These are phyloP conservation scores for Isichthys henryi DNA, from an alignment of 2,113 vertebrate species.

Conservation along the genomic window DNA sequence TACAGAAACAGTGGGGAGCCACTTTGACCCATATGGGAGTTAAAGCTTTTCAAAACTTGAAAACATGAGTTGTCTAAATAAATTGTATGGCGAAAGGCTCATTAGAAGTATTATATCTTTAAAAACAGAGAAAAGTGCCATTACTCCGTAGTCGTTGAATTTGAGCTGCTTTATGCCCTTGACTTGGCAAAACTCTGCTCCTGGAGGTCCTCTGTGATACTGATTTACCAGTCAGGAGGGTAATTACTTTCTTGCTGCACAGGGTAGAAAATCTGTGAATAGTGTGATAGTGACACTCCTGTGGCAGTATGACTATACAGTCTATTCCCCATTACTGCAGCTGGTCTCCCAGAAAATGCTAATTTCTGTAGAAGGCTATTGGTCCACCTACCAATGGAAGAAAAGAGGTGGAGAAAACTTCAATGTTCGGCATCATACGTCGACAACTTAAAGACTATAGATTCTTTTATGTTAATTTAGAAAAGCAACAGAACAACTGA, in stretches of 20 bases:
- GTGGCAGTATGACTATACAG: constrained; percentile 25
- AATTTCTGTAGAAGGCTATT: constrained; percentile 22
- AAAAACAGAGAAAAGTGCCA: background rate
- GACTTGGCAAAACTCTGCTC: constrained; percentile 22
- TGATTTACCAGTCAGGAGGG: constrained; percentile 46
- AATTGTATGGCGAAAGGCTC: background rate
- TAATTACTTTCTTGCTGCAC: constrained; percentile 47
- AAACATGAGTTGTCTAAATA: background rate
- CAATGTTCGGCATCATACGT: background rate
- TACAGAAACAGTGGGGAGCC: background rate
- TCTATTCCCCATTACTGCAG: constrained; percentile 29
- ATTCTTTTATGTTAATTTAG: background rate
- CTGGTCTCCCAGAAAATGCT: constrained; percentile 17
- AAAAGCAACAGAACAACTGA: background rate
- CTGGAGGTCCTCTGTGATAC: constrained; percentile 41
- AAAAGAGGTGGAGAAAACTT: background rate
- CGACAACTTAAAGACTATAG: background rate
- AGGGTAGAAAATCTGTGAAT: constrained; percentile 41
- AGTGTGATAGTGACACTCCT: constrained; percentile 36
- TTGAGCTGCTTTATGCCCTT: constrained; percentile 12
- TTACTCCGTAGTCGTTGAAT: background rate
- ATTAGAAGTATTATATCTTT: background rate
- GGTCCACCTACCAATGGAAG: background rate
- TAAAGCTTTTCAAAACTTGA: background rate
- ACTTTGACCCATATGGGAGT: background rate